These are phyloP conservation scores for Acrocyrtus sp. DNA, from an alignment of 2,888 invertebrate species.

Conservation along the genomic window DNA sequence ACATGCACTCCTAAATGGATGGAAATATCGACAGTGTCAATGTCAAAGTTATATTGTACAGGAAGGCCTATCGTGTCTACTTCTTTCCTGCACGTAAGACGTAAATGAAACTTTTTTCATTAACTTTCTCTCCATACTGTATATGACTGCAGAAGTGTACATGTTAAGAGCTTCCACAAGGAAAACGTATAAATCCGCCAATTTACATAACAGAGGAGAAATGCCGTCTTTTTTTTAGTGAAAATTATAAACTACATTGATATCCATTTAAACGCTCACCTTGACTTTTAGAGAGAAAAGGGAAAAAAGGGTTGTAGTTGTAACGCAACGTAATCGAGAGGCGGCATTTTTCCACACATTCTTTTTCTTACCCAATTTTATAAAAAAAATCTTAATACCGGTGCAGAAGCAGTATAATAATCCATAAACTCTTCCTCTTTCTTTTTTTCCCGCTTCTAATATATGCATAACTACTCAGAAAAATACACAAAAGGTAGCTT, in stretches of 20 bases:
- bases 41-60: too few species aligned
- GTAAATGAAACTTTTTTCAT: conserved; percentile 45
- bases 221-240: conserved; percentile 44
- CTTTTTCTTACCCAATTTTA: too few species aligned
- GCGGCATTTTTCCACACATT: not conserved
- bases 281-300: conserved; percentile 15
- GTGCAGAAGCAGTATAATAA: conserved; percentile 6
- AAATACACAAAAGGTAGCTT: conserved; percentile 19
- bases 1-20: not conserved
- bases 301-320: not conserved
- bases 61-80: not conserved
- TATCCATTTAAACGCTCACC: conserved; percentile 38
- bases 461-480: conserved; percentile 15
- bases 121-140: conserved; percentile 3
- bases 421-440: conserved; percentile 31
- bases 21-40: not conserved
- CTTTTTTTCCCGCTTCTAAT: conserved; percentile 32
- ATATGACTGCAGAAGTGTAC: too few species aligned
- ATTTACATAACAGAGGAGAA: conserved; percentile 36
- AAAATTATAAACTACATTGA: conserved; percentile 45
- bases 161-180: not conserved
- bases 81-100: not conserved
- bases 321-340: not conserved
- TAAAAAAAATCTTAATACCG: conserved; percentile 32
- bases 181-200: conserved; percentile 31